Evolutionary conservation across 2,888 invertebrate genomes (phyloP).

Genomic region (Hypsopygia costalis): DNA sequence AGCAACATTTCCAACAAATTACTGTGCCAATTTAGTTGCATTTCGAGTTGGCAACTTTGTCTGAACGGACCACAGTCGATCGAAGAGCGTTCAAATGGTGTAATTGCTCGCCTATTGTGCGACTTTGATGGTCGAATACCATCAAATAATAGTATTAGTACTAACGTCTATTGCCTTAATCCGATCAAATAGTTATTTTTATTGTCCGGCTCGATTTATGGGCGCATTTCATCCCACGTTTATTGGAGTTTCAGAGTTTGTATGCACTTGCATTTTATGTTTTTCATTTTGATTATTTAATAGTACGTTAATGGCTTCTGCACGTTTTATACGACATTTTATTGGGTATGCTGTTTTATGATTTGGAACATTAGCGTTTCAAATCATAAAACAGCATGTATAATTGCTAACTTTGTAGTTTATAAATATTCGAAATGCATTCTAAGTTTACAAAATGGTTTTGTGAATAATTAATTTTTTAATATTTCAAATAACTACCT

Average conservation of each 20-base stretch:
- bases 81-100: slow-evolving; percentile 39
- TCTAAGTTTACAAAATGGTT: too few species aligned
- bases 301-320: slow-evolving; percentile 11
- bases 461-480: too few species aligned
- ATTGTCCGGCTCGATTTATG: slow-evolving; percentile 18
- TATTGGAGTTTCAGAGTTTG: slow-evolving; percentile 20
- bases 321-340: slow-evolving; percentile 12
- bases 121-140: slow-evolving; percentile 39
- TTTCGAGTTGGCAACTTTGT: slow-evolving; percentile 8
- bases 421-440: too few species aligned
- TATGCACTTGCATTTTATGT: slow-evolving; percentile 16
- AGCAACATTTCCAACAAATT: slow-evolving; percentile 7
- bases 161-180: slow-evolving; percentile 26
- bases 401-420: too few species aligned
- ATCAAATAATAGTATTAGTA: slow-evolving; percentile 31
- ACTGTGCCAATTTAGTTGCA: slow-evolving; percentile 8
- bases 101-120: slow-evolving; percentile 54
- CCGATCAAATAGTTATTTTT: slow-evolving; percentile 22
- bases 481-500: too few species aligned
- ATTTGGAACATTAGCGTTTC: slow-evolving; percentile 6
- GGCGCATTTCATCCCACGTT: slow-evolving; percentile 16
- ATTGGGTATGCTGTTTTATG: slow-evolving; percentile 4
- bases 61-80: slow-evolving; percentile 34
- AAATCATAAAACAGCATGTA: too few species aligned
- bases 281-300: slow-evolving; percentile 19